Conservation (phyloP, 2,113 vertebrate species). For the Meriones unguiculatus region DNA sequence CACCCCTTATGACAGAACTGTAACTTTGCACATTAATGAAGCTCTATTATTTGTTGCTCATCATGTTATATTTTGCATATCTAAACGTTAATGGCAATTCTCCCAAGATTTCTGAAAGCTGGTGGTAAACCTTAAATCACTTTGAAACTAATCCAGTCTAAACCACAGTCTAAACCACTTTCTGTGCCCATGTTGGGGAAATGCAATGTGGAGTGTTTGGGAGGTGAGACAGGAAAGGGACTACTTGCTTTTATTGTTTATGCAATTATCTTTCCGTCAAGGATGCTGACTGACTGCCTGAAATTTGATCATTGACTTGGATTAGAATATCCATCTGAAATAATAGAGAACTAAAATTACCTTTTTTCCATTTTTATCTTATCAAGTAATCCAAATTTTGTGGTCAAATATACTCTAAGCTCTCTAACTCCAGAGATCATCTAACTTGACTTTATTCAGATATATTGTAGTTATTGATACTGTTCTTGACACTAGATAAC, state of each 20-base stretch:
- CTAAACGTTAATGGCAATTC: slow-evolving; percentile 52
- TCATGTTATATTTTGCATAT: not conserved
- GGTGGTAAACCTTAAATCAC: slow-evolving; percentile 14
- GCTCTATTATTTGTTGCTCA: not conserved
- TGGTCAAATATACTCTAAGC: slow-evolving; percentile 13
- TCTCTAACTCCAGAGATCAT: not conserved
- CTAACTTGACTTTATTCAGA: slow-evolving; percentile 29
- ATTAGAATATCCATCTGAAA: not conserved
- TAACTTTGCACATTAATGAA: slow-evolving; percentile 4
- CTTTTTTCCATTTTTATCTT: not conserved
- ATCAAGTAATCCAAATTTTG: slow-evolving; percentile 27
- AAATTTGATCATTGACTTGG: not conserved
- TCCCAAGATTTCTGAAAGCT: slow-evolving; percentile 8
- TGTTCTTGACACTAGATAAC: not conserved
- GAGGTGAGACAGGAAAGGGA: not conserved
- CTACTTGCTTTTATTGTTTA: slow-evolving; percentile 35
- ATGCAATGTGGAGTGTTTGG: not conserved
- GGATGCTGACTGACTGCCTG: not conserved
- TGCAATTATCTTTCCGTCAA: not conserved
- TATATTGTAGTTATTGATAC: slow-evolving; percentile 21
- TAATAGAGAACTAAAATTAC: slow-evolving; percentile 5
- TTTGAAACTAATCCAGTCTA: slow-evolving; percentile 4
- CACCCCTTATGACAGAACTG: not conserved
- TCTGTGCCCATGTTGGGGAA: not conserved
- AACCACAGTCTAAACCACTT: not conserved